Base-by-base conservation (phyloP, 2,888 invertebrate genomes). In the Eulithis prunata region DNA sequence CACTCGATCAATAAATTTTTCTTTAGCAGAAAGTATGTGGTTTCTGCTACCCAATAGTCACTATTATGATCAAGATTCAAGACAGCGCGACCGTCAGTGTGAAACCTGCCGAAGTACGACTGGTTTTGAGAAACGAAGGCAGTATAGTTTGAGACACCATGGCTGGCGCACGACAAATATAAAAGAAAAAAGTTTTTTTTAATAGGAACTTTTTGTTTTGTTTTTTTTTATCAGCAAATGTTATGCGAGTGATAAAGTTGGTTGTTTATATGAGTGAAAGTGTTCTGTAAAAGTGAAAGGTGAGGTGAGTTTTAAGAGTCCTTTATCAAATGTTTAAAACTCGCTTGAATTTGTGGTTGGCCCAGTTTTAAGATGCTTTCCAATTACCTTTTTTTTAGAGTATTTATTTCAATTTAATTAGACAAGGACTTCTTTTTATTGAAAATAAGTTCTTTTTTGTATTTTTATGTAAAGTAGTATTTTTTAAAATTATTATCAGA, bases 231-330 rank as follows among this genome's bases (percentile, higher is more conserved):
- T 54, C 46, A 57, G 63, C 57, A 45, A 64, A 51, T 68, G 68
- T 61, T 67, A 62, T 61, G 73, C 57, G 66, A 51, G 73, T 66
- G 72, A 69, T 69, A 70, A 21, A 67, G 66, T 55, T 72, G 60
- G 67, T 71, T 49, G 57, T 70, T 64, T 54, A 61, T 66, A 21
- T 21, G 21, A 88, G 91, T 90, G 91, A 91, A 91, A 91, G 91
- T 91, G 87, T 77, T 84, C 80, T 82, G 76, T 84, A 87, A 87
- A 88, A 91, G 91, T 91, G 91, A 91, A 91, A 91, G 91, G 88
- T 73, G 75, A 73, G 79, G 86, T 88, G 78, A 85, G 88, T 85
- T 77, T 75, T 47, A 51, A 74, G 71, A 74, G 75, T 80, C 78
- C 79, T 82, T 81, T 79, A 79, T 70, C 70, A 71, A 73, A 72